Evolutionary conservation across 92 coral and sea anemone species (phyloP), one percentile per base, ranked within the genome.

Genomic region (Plumapathes pennacea): DNA sequence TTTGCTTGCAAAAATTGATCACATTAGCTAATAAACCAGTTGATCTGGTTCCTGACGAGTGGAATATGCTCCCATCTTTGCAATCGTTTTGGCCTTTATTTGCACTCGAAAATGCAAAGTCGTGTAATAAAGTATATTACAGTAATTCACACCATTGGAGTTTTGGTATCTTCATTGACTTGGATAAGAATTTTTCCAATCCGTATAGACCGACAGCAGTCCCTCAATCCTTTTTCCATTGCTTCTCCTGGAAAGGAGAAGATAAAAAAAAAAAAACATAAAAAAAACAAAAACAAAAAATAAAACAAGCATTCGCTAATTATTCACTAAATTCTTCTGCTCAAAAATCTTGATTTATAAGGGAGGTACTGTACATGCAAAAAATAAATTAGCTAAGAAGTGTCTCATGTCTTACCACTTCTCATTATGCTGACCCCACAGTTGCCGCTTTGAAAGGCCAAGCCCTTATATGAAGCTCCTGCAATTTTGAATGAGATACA

Each of bases 381-480:
- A n/a, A n/a, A n/a, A n/a, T n/a, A n/a, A n/a, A n/a, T n/a, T n/a
- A n/a, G n/a, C n/a, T n/a, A n/a, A n/a, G n/a, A n/a, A n/a, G n/a
- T n/a, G n/a, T 17, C 24, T 3, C 8, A 10, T 4, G 2, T 14
- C 81, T 33, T 55, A 92, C 98, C 98, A 88, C 98, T 92, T 80
- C 98, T 74, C 98, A 92, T 92, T 17, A 92, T 92, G 68, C 98
- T 92, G 21, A 92, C 98, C 4, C 98, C 98, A 77, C 98, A 92
- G 66, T 92, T 92, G 25, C 98, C 98, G 53, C 95, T 68, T 78
- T 83, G 79, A 54, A 92, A 92, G 43, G 82, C 79, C 26, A 92
- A 75, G 3, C 98, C 98, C 47, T 92, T 57, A 41, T 88, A 92
- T n/a, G 50, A 6, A 27, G 89, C 79, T 4, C 96, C 98, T 92